Evolutionary conservation across 2,888 invertebrate species (phyloP), one percentile per base, ranked within the genome.

Genomic region (Netelia melanura): DNA sequence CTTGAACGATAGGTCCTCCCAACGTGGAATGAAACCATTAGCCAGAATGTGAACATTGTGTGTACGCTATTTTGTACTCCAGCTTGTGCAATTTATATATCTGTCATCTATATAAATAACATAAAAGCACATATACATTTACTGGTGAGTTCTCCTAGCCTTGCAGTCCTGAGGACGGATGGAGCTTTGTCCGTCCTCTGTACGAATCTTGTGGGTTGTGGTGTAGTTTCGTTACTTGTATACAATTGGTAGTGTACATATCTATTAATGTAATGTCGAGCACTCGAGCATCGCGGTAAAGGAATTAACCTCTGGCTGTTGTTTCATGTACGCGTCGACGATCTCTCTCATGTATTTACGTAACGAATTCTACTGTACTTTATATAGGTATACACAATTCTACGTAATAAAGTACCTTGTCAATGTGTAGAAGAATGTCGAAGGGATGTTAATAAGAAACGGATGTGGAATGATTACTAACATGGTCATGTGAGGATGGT

Each of bases 11-110:
- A 70, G 61, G 78, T 8, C 23, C 44, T 67, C 52, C 43, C 44
- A 25, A 44, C 17, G 38, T 30, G 71, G 17, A 67, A 81, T 76
- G 65, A 56, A 84, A 81, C 64, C 81, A 81, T 81, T 77, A 77
- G 58, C 25, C 62, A 54, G 64, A 77, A 84, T 78, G 72, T 68
- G 58, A 56, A 77, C 68, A 74, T 81, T 81, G 78, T 64, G 77
- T 77, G 14, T 74, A 68, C 61, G 72, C 72, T 76, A 72, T 64
- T 81, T 70, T 62, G 48, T 83, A 79, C 72, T 65, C 58, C 38
- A n/a, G 68, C 61, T 11, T 30, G 62, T 64, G 79, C 17, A 54
- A 21, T 80, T 43, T 56, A 21, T 30, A 10, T 62, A 71, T n/a
- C 10, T 43, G 14, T 3, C 30, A 25, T 25, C 11, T 52, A 2